Conservation (phyloP, 35 echinoderm and acorn worm genomes). For the Lytechinus pictus region DNA sequence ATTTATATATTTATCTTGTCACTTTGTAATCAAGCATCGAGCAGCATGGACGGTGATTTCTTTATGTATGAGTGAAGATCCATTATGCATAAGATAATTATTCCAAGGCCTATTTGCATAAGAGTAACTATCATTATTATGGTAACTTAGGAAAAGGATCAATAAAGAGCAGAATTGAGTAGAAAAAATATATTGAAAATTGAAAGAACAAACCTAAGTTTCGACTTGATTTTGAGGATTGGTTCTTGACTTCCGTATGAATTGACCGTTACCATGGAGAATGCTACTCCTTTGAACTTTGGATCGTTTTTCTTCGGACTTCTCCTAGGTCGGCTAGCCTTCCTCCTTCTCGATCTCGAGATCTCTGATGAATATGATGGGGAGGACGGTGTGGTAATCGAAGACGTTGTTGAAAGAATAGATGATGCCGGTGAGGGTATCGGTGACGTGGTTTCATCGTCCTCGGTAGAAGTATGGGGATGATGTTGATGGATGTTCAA, state of each 20-base stretch:
- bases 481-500: neutral
- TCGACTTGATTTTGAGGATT: neutral
- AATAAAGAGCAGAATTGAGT: neutral
- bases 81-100: no score
- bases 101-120: no score
- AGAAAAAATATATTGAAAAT: neutral
- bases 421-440: neutral
- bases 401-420: neutral
- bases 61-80: no score
- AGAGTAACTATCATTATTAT: no score
- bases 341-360: constrained; percentile 52
- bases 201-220: neutral
- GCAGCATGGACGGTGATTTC: no score
- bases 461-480: neutral
- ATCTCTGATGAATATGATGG: neutral
- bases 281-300: constrained; percentile 83
- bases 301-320: constrained; percentile 80
- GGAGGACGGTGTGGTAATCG: neutral
- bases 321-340: constrained; percentile 66
- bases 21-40: no score
- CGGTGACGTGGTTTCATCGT: neutral
- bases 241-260: constrained; percentile 4
- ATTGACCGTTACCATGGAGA: constrained; percentile 66
- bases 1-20: no score
- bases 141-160: no score